phyloP scores from a whole-genome alignment of 2,113 vertebrate species.

The Mellivora capensis region DNA sequence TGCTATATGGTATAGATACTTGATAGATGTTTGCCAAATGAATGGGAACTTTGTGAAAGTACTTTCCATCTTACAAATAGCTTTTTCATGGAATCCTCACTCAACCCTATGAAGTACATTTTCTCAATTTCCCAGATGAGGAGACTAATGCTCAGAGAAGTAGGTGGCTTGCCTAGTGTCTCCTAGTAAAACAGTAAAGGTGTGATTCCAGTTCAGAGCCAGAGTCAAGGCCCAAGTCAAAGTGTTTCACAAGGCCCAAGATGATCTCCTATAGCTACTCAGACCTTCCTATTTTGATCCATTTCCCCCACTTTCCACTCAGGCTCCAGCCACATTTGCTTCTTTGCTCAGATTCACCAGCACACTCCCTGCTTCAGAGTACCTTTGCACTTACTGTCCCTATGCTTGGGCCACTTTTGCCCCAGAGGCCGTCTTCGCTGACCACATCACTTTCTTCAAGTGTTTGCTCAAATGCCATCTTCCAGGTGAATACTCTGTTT shows the following conservation, averaged over 20 bases:
- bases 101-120: neutral
- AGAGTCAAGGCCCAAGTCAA: neutral
- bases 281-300: neutral
- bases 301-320: neutral
- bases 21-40: neutral
- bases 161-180: neutral
- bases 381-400: neutral
- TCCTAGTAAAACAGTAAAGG: neutral
- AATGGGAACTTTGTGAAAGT: neutral
- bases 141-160: slow-evolving; percentile 2
- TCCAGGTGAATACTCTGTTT: neutral
- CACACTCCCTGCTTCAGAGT: neutral
- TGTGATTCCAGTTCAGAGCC: neutral
- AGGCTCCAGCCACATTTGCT: neutral
- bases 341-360: neutral
- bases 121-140: neutral
- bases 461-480: neutral
- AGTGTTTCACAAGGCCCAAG: neutral
- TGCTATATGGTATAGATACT: neutral
- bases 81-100: neutral
- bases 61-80: neutral
- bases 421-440: neutral
- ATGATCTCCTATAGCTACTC: neutral
- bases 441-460: neutral
- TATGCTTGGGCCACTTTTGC: neutral